Evolutionary conservation across 1,140 invertebrate genomes (phyloP).

Genomic region (Drosophila sulfurigaster): DNA sequence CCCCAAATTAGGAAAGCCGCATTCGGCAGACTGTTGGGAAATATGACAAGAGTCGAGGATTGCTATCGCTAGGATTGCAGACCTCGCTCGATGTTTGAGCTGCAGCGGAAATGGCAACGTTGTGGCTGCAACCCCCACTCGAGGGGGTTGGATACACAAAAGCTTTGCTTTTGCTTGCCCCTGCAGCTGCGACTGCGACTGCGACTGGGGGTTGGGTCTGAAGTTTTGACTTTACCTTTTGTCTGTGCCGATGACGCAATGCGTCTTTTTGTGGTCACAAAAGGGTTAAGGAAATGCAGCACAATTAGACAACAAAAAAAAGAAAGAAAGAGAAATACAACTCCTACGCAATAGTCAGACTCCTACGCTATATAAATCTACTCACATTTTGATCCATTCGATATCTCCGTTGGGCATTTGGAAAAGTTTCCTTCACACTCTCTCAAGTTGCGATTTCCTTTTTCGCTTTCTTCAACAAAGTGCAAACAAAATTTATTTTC

Average conservation of each 20-base stretch:
- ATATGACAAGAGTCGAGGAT: slow-evolving; percentile 69
- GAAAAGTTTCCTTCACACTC: slow-evolving; percentile 71
- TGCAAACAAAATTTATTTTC: slow-evolving; percentile 84
- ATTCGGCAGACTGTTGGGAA: slow-evolving; percentile 50
- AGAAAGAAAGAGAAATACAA: background rate
- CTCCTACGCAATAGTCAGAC: background rate
- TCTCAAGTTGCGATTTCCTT: slow-evolving; percentile 74
- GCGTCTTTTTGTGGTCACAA: slow-evolving; percentile 41
- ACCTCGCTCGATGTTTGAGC: slow-evolving; percentile 16
- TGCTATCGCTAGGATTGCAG: slow-evolving; percentile 56
- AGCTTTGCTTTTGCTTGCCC: too few species aligned
- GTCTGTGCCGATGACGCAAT: slow-evolving; percentile 70
- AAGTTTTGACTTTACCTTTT: slow-evolving; percentile 46
- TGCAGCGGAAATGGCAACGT: slow-evolving; percentile 61
- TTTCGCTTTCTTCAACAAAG: slow-evolving; percentile 59
- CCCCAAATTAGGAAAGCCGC: slow-evolving; percentile 73
- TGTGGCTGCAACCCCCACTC: slow-evolving; percentile 43
- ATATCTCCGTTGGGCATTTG: slow-evolving; percentile 28
- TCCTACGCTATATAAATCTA: background rate
- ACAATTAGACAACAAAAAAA: slow-evolving; percentile 60
- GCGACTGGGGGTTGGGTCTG: background rate
- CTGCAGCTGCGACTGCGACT: background rate
- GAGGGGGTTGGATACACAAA: slow-evolving; percentile 13
- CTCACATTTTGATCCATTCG: background rate
- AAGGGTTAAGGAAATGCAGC: slow-evolving; percentile 71